A percentile compares a stretch with the other conserved stretches of the same genome.
phyloP scores from a whole-genome alignment of 2,113 vertebrate species.

The Albula goreensis region DNA sequence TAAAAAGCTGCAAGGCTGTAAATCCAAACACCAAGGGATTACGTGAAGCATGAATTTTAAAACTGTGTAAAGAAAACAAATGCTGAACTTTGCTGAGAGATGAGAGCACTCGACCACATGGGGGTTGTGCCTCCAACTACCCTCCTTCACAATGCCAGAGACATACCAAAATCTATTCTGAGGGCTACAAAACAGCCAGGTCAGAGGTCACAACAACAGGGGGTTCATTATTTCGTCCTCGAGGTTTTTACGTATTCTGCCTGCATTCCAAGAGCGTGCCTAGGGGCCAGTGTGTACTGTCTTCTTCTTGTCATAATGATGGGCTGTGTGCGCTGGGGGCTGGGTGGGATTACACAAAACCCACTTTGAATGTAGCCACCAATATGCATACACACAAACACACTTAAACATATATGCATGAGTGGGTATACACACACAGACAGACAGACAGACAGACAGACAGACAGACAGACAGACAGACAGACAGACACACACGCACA shows the following conservation, averaged over 20 bases:
- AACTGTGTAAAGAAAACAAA: background rate
- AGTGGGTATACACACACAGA: too few species aligned
- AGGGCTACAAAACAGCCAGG: background rate
- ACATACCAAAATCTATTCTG: too few species aligned
- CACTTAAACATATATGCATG: too few species aligned
- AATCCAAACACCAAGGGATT: background rate
- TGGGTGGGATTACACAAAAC: too few species aligned
- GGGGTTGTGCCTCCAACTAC: conserved; percentile 29
- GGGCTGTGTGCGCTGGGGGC: background rate
- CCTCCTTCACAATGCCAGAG: conserved; percentile 53
- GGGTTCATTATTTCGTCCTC: background rate
- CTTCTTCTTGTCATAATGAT: background rate
- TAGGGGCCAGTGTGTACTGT: background rate
- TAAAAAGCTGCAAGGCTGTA: background rate
- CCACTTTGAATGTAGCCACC: too few species aligned
- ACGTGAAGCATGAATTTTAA: background rate
- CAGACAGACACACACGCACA: background rate
- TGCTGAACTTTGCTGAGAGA: background rate
- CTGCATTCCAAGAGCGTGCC: background rate
- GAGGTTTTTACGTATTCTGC: background rate
- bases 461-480: too few species aligned
- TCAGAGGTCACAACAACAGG: background rate
- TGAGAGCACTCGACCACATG: conserved; percentile 46
- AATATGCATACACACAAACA: too few species aligned
- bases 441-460: too few species aligned